A percentile compares a stretch with the other conserved stretches of the same genome.
Conservation (phyloP, 2,113 vertebrate genomes). For the Eulemur macaco region DNA sequence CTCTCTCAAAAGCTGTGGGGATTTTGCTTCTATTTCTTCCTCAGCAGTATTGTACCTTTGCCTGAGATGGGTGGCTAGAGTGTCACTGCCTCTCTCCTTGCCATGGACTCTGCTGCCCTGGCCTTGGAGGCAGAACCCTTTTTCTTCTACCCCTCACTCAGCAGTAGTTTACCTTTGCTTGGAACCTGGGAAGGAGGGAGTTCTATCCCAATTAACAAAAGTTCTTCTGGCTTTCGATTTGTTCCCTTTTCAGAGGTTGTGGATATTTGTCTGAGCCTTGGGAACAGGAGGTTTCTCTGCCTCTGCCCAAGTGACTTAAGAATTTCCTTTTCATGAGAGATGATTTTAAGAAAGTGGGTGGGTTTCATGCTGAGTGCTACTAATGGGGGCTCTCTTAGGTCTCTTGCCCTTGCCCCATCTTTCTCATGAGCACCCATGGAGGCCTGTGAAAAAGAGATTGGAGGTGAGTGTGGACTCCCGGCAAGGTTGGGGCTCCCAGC, state of each 20-base stretch:
- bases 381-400: neutral
- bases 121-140: too few species aligned
- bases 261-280: neutral
- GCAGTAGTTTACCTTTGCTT: neutral
- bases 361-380: neutral
- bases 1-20: neutral
- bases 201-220: neutral
- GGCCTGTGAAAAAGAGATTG: neutral
- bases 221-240: neutral
- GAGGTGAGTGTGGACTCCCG: accelerated
- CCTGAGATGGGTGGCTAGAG: neutral
- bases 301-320: neutral
- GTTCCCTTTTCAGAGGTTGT: neutral
- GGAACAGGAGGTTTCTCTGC: neutral
- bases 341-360: neutral
- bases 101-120: too few species aligned
- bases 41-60: too few species aligned
- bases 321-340: neutral
- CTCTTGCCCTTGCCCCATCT: neutral
- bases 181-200: neutral
- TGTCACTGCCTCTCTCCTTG: neutral
- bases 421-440: neutral
- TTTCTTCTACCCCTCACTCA: neutral
- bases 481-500: neutral
- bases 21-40: neutral